Conservation (phyloP, 2,113 vertebrate species). For the Chamaea fasciata region DNA sequence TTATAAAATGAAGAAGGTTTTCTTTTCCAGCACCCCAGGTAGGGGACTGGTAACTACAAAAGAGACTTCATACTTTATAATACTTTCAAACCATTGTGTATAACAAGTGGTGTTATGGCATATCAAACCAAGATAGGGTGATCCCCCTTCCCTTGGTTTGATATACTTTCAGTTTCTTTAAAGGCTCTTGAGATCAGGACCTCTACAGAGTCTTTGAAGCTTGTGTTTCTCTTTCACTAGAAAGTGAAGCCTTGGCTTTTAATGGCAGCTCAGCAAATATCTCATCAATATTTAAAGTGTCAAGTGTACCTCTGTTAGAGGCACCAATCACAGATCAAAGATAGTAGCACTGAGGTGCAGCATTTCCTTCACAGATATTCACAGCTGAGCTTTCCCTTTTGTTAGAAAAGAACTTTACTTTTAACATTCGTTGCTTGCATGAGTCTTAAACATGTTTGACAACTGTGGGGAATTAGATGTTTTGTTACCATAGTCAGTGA, state of each 20-base stretch:
- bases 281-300: constrained; percentile 73
- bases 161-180: constrained; percentile 58
- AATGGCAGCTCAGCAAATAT: constrained; percentile 68
- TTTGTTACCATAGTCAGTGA: neutral
- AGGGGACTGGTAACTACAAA: neutral
- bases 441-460: constrained; percentile 25
- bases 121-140: constrained; percentile 36
- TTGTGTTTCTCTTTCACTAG: constrained; percentile 46
- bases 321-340: constrained; percentile 67
- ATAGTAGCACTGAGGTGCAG: constrained; percentile 23
- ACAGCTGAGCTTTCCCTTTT: constrained; percentile 35
- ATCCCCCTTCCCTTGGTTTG: constrained; percentile 39
- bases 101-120: neutral
- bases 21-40: neutral
- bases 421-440: neutral
- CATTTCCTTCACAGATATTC: constrained; percentile 57
- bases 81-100: constrained; percentile 9
- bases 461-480: constrained; percentile 15
- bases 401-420: constrained; percentile 18
- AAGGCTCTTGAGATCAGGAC: constrained; percentile 66
- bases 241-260: constrained; percentile 55
- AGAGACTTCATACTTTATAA: neutral
- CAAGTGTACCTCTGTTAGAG: constrained; percentile 65
- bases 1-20: neutral
- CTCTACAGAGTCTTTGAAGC: constrained; percentile 59